phyloP scores from a whole-genome alignment of 1,140 invertebrate species.

The Pantala flavescens region DNA sequence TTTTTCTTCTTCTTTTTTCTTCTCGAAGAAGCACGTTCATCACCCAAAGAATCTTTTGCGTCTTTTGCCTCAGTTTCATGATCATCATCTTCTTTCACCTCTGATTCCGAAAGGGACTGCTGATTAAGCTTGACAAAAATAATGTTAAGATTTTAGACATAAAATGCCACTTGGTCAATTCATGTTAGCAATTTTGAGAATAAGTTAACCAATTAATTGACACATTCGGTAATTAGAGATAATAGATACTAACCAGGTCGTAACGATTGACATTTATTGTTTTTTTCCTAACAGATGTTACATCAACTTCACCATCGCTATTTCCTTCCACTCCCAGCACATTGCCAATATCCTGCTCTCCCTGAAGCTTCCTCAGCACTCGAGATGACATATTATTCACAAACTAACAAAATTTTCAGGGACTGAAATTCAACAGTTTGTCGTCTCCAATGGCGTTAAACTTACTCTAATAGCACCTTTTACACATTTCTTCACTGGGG shows the following conservation, averaged over 20 bases:
- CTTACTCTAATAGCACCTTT: too few species aligned
- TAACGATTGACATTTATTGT: constrained; percentile 47
- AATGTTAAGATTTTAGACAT: constrained; percentile 17
- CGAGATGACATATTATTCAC: constrained; percentile 45
- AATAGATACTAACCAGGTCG: constrained; percentile 43
- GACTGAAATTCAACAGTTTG: too few species aligned
- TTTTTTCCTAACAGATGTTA: constrained; percentile 37
- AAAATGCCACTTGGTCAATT: constrained; percentile 1
- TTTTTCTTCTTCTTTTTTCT: constrained; percentile 56
- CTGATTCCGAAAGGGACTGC: constrained; percentile 51
- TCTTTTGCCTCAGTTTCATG: constrained; percentile 47
- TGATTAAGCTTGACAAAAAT: constrained; percentile 42
- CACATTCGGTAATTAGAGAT: neutral
- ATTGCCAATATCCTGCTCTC: constrained; percentile 36
- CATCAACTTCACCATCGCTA: constrained; percentile 41
- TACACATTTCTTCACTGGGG: too few species aligned
- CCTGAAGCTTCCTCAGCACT: constrained; percentile 50
- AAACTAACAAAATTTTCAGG: neutral
- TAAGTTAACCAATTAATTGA: constrained; percentile 10
- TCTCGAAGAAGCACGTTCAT: constrained; percentile 34
- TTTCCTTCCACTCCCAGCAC: constrained; percentile 34
- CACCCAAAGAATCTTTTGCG: constrained; percentile 32
- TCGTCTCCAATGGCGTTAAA: too few species aligned
- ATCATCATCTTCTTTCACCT: constrained; percentile 57
- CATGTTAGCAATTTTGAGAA: constrained; percentile 17